Evolutionary conservation across 2,797 vertebrate species (phyloP).

Genomic region (Pseudochaenichthys georgianus): DNA sequence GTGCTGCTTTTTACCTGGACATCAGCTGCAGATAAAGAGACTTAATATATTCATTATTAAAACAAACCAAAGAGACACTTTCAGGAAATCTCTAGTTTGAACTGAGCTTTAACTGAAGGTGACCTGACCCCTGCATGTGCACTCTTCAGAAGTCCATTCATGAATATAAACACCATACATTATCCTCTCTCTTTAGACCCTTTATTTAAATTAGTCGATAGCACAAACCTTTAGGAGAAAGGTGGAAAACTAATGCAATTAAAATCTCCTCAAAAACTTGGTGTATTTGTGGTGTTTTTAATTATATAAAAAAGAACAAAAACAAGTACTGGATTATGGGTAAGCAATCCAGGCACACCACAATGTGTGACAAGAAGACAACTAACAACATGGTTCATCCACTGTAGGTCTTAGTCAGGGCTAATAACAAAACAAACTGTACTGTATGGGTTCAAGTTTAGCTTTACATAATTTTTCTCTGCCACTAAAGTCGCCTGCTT

Average conservation of each 20-base stretch:
- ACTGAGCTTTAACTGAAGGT: not conserved
- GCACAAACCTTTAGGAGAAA: not conserved
- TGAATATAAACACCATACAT: not conserved
- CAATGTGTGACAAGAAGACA: too few species aligned
- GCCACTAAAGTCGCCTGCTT: not conserved
- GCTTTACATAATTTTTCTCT: not conserved
- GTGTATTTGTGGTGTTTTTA: not conserved
- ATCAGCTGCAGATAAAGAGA: not conserved
- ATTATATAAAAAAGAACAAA: not conserved
- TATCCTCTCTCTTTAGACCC: not conserved
- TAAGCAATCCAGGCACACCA: too few species aligned
- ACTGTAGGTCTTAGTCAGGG: too few species aligned
- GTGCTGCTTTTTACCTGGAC: not conserved
- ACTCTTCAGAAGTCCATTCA: not conserved
- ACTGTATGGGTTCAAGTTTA: not conserved
- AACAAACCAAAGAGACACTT: not conserved
- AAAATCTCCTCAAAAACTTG: not conserved
- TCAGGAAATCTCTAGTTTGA: not conserved
- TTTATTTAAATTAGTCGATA: not conserved
- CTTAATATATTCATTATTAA: not conserved
- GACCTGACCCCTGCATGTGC: not conserved
- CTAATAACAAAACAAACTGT: too few species aligned
- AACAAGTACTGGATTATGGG: not conserved
- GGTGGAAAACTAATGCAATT: not conserved
- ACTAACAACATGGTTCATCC: too few species aligned